Base-by-base conservation (phyloP, 2,888 invertebrate species). In the Phalera bucephala region DNA sequence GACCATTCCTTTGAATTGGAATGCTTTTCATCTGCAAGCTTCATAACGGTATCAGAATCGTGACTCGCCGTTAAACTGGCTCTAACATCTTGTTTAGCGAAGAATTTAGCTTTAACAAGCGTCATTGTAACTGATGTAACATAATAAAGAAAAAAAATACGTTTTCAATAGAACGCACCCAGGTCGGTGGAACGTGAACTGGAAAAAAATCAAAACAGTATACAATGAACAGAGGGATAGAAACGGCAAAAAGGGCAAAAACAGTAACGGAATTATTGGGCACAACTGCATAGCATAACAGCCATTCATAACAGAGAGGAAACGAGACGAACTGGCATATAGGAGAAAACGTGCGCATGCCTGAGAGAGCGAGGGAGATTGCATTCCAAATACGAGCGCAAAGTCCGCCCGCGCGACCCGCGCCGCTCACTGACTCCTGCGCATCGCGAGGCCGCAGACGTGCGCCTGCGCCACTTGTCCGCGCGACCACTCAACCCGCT, bases 291-390 rank as follows among this genome's bases (percentile, higher is more conserved):
- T 69, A 68, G 62, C 70, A 73, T 63, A 73, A 71, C 69, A 63
- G 61, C 75, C 83, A 86, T 87, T 86, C 81, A 85, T 82, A 75
- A 72, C 62, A 62, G 66, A 50, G 83, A 76, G 72, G 68, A 75
- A 81, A 77, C 67, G 79, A 79, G 82, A 82, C 67, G 65, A 46
- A 52, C 27, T 34, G 37, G 44, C 40, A 58, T 65, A 66, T 65
- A 55, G 64, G 79, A 77, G 80, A 85, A 86, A 78, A 71, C 71
- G 64, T 37, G 60, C 54, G 64, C 70, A 64, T 73, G 80, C 59
- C 66, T 64, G 85, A 85, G 80, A 81, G 85, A 85, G 86, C 73
- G 70, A 86, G 80, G 75, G 77, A 83, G 84, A 86, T 85, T 85
- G 88, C 86, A 87, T 88, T 86, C 87, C 85, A 55, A 63, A 59